A percentile compares a stretch with the other conserved stretches of the same genome.
phyloP scores from a whole-genome alignment of 2,113 vertebrate genomes.

The Chaenocephalus aceratus region DNA sequence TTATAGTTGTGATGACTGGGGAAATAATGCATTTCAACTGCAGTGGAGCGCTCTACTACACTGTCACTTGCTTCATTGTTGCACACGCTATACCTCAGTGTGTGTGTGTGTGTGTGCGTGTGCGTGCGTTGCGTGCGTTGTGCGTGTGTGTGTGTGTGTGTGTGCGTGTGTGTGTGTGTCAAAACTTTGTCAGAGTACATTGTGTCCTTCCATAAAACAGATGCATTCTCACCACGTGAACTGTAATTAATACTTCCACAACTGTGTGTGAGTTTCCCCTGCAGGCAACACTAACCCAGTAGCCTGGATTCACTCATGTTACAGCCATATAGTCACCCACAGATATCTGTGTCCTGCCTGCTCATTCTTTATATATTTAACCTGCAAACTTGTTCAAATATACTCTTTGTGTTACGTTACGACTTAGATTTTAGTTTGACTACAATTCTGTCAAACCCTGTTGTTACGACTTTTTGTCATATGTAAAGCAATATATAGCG shows the following conservation, averaged over 20 bases:
- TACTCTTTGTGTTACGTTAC: not conserved
- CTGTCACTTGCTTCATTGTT: too few relatives aligned
- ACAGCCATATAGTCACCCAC: not conserved
- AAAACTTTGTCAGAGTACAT: not conserved
- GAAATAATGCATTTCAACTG: not conserved
- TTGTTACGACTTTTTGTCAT: not conserved
- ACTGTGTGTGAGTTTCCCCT: slow-evolving; percentile 37
- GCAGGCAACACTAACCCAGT: slow-evolving; percentile 54
- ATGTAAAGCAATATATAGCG: not conserved
- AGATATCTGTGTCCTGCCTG: not conserved
- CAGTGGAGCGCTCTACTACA: not conserved
- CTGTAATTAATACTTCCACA: slow-evolving; percentile 48
- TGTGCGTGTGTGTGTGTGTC: too few relatives aligned
- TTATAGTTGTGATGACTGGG: not conserved
- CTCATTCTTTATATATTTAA: not conserved
- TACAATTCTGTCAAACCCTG: not conserved
- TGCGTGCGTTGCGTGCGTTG: too few relatives aligned
- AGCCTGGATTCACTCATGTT: slow-evolving; percentile 51
- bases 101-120: too few relatives aligned
- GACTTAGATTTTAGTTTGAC: not conserved
- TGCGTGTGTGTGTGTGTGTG: too few relatives aligned
- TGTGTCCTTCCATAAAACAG: not conserved
- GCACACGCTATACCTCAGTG: too few relatives aligned
- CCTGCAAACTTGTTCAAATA: not conserved
- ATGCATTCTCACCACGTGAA: slow-evolving; percentile 18